These are phyloP conservation scores for Felis chaus DNA, from an alignment of 2,113 vertebrate species.

Conservation along the genomic window DNA sequence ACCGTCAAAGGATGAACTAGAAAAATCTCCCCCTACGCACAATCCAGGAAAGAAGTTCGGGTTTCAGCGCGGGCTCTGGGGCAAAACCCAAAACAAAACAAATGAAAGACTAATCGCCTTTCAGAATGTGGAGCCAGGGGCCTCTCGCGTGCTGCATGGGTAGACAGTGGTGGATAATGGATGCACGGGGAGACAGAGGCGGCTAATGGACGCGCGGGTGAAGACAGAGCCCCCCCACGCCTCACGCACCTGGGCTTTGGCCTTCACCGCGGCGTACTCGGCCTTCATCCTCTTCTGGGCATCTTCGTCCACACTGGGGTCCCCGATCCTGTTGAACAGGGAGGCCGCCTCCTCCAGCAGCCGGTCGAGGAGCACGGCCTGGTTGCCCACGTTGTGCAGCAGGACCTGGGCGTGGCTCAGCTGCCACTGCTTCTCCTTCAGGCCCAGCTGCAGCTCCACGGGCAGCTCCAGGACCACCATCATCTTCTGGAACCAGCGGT, in stretches of 20 bases:
- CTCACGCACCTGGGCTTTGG: conserved; percentile 92
- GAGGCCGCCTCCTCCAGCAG: conserved; percentile 92
- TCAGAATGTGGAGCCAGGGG: not conserved
- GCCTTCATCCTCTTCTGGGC: conserved; percentile 89
- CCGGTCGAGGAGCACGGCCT: conserved; percentile 89
- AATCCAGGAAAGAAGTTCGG: not conserved
- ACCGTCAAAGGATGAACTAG: not conserved
- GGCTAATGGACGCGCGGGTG: rapidly evolving
- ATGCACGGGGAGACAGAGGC: rapidly evolving
- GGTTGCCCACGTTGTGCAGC: conserved; percentile 87
- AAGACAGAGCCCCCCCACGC: rapidly evolving
- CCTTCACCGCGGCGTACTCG: conserved; percentile 87
- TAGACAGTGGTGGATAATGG: not conserved
- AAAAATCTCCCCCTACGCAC: not conserved
- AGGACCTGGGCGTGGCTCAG: conserved; percentile 90
- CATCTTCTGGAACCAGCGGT: conserved; percentile 90
- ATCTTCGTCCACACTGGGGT: conserved; percentile 90
- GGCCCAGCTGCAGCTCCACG: conserved; percentile 91
- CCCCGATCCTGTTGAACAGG: conserved; percentile 90
- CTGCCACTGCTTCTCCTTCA: conserved; percentile 96
- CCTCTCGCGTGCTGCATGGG: not conserved
- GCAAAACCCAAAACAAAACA: not conserved
- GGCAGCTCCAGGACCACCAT: conserved; percentile 85
- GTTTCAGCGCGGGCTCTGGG: not conserved
- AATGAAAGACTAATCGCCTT: not conserved